A percentile compares a stretch with the other conserved stretches of the same genome.
Conservation (phyloP, 2,888 invertebrate genomes). For the Euplexia lucipara region DNA sequence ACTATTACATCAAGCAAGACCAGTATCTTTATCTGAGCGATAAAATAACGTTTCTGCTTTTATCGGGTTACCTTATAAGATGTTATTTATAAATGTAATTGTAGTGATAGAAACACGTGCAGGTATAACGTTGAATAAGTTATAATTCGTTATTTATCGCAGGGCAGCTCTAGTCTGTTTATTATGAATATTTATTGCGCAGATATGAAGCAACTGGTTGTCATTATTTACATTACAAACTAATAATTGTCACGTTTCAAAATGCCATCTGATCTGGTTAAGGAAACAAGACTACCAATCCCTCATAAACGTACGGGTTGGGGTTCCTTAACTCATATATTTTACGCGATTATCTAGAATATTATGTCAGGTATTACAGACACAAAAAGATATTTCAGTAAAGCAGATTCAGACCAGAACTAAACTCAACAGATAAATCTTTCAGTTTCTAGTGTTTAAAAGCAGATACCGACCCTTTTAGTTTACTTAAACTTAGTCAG, state of each 20-base stretch:
- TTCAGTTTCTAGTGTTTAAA: conserved; percentile 21
- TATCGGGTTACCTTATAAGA: conserved; percentile 49
- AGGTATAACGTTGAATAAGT: conserved; percentile 47
- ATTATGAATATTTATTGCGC: conserved; percentile 45
- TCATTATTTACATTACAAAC: conserved; percentile 40
- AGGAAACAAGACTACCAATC: no score
- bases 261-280: conserved; percentile 25
- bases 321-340: no score
- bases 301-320: no score
- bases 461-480: conserved; percentile 19
- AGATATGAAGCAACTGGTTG: conserved; percentile 48
- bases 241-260: conserved; percentile 25
- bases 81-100: conserved; percentile 50
- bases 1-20: conserved; percentile 44
- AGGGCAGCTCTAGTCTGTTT: conserved; percentile 23
- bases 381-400: background rate
- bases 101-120: conserved; percentile 56
- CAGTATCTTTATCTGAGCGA: conserved; percentile 42
- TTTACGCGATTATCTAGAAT: no score
- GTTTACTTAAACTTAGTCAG: conserved; percentile 52
- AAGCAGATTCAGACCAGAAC: background rate
- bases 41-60: conserved; percentile 42
- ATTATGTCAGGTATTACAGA: background rate
- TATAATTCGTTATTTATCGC: conserved; percentile 53
- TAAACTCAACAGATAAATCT: conserved; percentile 4